Evolutionary conservation across 2,888 invertebrate species (phyloP).

Genomic region (Auanema sp.): DNA sequence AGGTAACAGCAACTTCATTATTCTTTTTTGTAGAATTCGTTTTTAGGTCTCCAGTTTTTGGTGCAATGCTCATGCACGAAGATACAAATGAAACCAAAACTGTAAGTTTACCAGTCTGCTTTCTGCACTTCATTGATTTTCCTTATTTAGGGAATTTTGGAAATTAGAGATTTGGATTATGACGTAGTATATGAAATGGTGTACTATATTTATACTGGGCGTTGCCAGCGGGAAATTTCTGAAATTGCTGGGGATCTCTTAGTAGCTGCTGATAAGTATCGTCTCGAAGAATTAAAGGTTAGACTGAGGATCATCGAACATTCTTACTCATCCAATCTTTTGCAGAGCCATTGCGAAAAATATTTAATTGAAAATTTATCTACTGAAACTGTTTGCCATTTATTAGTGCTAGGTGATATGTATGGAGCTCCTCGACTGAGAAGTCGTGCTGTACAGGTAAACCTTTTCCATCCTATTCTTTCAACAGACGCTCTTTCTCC

Average conservation of each 20-base stretch:
- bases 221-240: slow-evolving; percentile 54
- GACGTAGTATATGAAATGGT: slow-evolving; percentile 63
- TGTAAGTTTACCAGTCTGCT: no score
- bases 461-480: neutral
- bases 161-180: slow-evolving; percentile 61
- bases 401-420: slow-evolving; percentile 61
- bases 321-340: neutral
- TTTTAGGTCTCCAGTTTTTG: slow-evolving; percentile 57
- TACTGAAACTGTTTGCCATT: slow-evolving; percentile 59
- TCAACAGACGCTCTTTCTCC: neutral
- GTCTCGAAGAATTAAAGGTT: slow-evolving; percentile 60
- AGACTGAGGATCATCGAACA: neutral
- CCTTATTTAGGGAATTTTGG: slow-evolving; percentile 41
- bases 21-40: neutral
- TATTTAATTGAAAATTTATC: slow-evolving; percentile 54
- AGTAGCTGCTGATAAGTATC: slow-evolving; percentile 63
- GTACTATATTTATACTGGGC: slow-evolving; percentile 61
- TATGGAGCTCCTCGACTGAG: slow-evolving; percentile 51
- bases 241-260: slow-evolving; percentile 62
- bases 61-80: slow-evolving; percentile 61
- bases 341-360: slow-evolving; percentile 36
- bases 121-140: neutral
- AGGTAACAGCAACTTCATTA: slow-evolving; percentile 18
- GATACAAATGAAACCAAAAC: slow-evolving; percentile 61
- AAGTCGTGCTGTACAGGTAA: slow-evolving; percentile 50